Evolutionary conservation across 2,888 invertebrate genomes (phyloP), one percentile per base, ranked within the genome.

Genomic region (Chrysolina oricalcia): DNA sequence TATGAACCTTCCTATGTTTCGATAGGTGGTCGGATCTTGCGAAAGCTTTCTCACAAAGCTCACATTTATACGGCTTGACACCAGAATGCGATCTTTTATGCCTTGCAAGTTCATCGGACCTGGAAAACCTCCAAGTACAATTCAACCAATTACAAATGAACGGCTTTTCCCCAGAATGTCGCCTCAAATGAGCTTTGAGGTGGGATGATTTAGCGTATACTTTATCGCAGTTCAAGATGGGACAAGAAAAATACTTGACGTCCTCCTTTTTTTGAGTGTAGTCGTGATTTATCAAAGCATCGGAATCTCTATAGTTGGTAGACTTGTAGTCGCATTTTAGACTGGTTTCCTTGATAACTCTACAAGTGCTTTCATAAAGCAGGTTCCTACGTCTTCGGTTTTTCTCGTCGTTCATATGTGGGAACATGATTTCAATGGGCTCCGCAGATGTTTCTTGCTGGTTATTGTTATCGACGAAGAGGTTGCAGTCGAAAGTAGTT

Each of bases 71-170:
- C 0, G 98, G 98, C 88, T 98, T 98, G 78, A 97, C 92, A 0
- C 98, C 98, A 0, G 97, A 97, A 89, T 98, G 98, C n/a, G 97
- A 97, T 79, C 98, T 92, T 70, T 95, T 93, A 87, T 98, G 98
- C 21, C 98, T 92, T 2, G 97, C 96, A 80, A 98, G 89, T 89
- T 98, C 98, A 87, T 98, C 98, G 0, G 98, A 98, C 73, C 98
- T 91, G 19, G 97, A 97, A 90, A 98, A 98, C 81, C 95, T 92
- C 98, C 98, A 98, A 43, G 93, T 93, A 88, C 98, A 98, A 59
- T 94, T 95, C 4, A 85, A 83, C 91, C 92, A 92, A 75, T 90
- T 91, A 83, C 92, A 92, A 0, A 89, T 89, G 79, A 92, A 92
- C 0, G 92, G 92, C 83, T 92, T 91, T 82, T 92, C 91, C 0